Evolutionary conservation across 2,113 vertebrate genomes (phyloP), one percentile per base, ranked within the genome.

Genomic region (Pluvialis apricaria): DNA sequence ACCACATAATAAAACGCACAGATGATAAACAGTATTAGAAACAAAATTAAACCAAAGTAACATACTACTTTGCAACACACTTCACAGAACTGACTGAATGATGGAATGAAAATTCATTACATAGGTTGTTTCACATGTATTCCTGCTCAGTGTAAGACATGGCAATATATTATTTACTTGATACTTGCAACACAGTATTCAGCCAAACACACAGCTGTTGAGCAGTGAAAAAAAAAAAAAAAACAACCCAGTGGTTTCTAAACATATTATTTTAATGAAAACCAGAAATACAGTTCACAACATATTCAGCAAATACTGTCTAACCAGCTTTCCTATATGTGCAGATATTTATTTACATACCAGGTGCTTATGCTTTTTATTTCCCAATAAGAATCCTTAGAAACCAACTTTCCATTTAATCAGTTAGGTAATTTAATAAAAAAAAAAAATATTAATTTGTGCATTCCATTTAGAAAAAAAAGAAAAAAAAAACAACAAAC

Each of bases 61-160:
- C 10, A 26, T 12, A 15, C 13, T 31, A 3, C 4, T 58, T 77
- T 10, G 4, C 13, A 75, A 58, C 54, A 70, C 10, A 10, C 17
- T 47, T 60, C 36, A 26, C 47, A 51, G 9, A 87, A 72, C 5
- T 57, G 28, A 61, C 15, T 51, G 54, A 78, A 72, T 38, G 49
- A 24, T 4, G 57, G 47, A 70, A 62, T 4, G 7, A 71, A 72
- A 75, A 57, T 65, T 77, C 19, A 36, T 24, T 68, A 22, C 38
- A 5, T 3, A 12, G 3, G 3, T 47, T 80, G 40, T 34, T 76
- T 62, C 49, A 28, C 0, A 0, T 31, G 4, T 16, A 31, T 16
- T 57, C 9, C 40, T 80, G 44, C 20, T 64, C 11, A 8, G 17
- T 45, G 19, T 47, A n/a, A 47, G 54, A 77, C 7, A 19, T 58